Evolutionary conservation across 1,140 invertebrate genomes (phyloP).

Genomic region (Papilio aristodemus): DNA sequence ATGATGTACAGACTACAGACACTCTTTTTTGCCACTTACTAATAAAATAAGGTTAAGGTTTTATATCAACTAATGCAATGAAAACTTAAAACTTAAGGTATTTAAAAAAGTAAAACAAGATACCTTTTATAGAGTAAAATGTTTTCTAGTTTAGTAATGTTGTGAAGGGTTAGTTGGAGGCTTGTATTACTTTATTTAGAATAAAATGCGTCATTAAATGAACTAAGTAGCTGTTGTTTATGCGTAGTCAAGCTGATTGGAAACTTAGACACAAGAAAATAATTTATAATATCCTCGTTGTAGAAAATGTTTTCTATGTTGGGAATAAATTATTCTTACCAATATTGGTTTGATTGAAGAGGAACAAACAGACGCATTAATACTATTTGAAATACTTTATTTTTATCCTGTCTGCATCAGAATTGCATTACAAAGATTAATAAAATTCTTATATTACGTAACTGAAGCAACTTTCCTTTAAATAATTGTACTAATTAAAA

Average conservation of each 20-base stretch:
- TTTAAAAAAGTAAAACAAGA: slow-evolving; percentile 23
- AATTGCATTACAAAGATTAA: no score
- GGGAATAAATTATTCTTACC: background rate
- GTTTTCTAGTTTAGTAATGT: background rate
- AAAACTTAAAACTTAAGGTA: slow-evolving; percentile 6
- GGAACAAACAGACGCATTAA: no score
- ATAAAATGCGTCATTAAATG: slow-evolving; percentile 7
- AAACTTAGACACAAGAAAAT: background rate
- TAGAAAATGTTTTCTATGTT: slow-evolving; percentile 5
- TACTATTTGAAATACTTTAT: no score
- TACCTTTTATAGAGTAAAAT: slow-evolving; percentile 11
- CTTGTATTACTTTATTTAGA: slow-evolving; percentile 21
- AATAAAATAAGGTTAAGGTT: slow-evolving; percentile 25
- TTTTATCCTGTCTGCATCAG: no score
- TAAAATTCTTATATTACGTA: slow-evolving; percentile 8
- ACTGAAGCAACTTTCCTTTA: slow-evolving; percentile 3
- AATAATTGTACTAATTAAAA: slow-evolving; percentile 24
- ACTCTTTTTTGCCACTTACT: background rate
- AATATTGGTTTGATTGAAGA: background rate
- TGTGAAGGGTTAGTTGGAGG: background rate
- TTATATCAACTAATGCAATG: slow-evolving; percentile 11
- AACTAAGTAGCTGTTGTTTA: slow-evolving; percentile 16
- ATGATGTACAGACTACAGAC: background rate
- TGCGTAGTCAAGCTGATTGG: slow-evolving; percentile 1
- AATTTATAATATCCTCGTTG: slow-evolving; percentile 2